Evolutionary conservation across 2,888 invertebrate species (phyloP), one percentile per base, ranked within the genome.

Genomic region (Protodeltote pygarga): DNA sequence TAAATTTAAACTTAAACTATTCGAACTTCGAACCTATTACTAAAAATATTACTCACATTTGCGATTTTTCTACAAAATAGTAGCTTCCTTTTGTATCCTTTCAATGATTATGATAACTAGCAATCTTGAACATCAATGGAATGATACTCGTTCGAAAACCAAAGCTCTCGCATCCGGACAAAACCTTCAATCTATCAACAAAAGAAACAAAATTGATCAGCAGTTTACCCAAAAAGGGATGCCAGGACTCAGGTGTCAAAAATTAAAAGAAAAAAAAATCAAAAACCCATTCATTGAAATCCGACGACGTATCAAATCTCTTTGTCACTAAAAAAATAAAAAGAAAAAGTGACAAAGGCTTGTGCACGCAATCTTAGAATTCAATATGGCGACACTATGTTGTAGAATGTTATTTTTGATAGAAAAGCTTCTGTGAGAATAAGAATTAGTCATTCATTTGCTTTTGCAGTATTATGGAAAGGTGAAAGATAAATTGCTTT

Each of bases 241-340:
- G 72, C 65, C 64, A 77, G 77, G 58, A 80, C 87, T 91, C 91
- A 89, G 91, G 91, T 91, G 91, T 90, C 89, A 89, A 65, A 69
- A 54, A 8, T 27, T 11, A 15, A 71, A 69, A 71, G n/a, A n/a
- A 74, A 65, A 76, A 73, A 76, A 79, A 77, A 80, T 39, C 23
- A 51, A 51, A 82, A 82, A 73, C 67, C 77, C 76, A 85, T 83
- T 83, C 80, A 87, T 68, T 71, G 77, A 75, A 53, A 85, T 84
- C 81, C 84, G 87, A 87, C 88, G 83, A 81, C 83, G 87, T 86
- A 89, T 89, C 89, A 87, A 83, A 85, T 83, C 81, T 77, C 79
- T 70, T 77, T 79, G 73, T 75, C 58, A 58, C 63, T 58, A 65
- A 72, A 73, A 75, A 73, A 73, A 75, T 69, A 65, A 62, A 65